A percentile compares a stretch with the other conserved stretches of the same genome.
phyloP scores from a whole-genome alignment of 2,113 vertebrate species.

The Xyrauchen texanus region DNA sequence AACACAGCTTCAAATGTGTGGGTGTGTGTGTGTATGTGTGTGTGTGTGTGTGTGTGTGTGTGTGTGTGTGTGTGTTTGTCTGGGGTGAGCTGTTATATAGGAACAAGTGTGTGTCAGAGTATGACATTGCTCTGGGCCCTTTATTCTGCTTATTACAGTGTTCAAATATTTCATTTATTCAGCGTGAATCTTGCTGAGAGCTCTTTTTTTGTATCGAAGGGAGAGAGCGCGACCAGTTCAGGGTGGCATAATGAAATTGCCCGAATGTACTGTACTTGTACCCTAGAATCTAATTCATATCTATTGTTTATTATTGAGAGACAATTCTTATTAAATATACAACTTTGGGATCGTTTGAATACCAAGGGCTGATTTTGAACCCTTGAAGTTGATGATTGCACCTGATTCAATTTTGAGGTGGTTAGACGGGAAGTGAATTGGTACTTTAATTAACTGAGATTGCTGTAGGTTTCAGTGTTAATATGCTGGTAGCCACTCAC shows the following conservation, averaged over 20 bases:
- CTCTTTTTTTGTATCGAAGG: constrained; percentile 82
- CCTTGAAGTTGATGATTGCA: constrained; percentile 76
- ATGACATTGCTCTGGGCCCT: constrained; percentile 75
- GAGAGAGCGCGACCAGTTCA: constrained; percentile 70
- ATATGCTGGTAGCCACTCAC: constrained; percentile 47
- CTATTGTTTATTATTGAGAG: constrained; percentile 81
- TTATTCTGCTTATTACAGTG: constrained; percentile 77
- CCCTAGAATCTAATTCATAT: constrained; percentile 86
- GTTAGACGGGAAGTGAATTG: constrained; percentile 71
- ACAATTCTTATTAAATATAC: constrained; percentile 50
- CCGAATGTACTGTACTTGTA: constrained; percentile 48
- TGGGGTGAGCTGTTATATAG: constrained; percentile 32
- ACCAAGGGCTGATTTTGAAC: constrained; percentile 74
- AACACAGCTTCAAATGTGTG: neutral
- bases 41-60: neutral
- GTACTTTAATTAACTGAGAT: constrained; percentile 75
- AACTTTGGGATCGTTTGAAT: constrained; percentile 75
- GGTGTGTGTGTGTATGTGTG: constrained; percentile 38
- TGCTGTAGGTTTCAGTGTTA: constrained; percentile 65
- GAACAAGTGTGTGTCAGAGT: constrained; percentile 59
- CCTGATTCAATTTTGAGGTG: constrained; percentile 79
- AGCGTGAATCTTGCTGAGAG: constrained; percentile 80
- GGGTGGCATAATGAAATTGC: neutral
- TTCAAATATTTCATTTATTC: constrained; percentile 86
- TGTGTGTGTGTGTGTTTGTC: too few species aligned